Percentiles rank a stretch among this genome's conserved stretches.
These are phyloP conservation scores for Protobothrops flavoviridis DNA, from an alignment of 2,113 vertebrate species.

Conservation along the genomic window DNA sequence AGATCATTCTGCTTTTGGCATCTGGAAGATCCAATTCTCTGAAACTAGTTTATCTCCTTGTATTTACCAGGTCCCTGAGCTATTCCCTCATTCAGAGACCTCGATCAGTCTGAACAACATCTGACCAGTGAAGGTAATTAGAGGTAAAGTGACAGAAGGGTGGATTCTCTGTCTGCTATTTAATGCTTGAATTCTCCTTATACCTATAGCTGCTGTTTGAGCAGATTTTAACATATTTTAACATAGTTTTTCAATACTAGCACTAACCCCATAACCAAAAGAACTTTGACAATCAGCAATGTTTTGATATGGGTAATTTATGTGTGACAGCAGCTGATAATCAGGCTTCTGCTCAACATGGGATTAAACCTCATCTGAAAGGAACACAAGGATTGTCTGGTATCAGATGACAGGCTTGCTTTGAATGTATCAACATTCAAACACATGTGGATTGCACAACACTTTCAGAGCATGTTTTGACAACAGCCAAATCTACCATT, in stretches of 20 bases:
- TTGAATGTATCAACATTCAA: background rate
- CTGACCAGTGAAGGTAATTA: background rate
- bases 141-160: background rate
- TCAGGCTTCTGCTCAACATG: background rate
- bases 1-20: background rate
- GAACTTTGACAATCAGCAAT: background rate
- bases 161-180: background rate
- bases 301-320: background rate
- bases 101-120: background rate
- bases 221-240: background rate
- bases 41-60: background rate
- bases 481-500: background rate
- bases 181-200: background rate
- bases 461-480: background rate
- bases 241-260: background rate
- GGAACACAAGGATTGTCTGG: background rate
- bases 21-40: background rate
- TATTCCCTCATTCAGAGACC: background rate
- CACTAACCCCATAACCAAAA: background rate
- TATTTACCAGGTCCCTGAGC: background rate
- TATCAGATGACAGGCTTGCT: background rate
- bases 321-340: background rate
- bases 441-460: background rate
- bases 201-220: background rate
- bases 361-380: background rate